Evolutionary conservation across 2,113 vertebrate species (phyloP).

Genomic region (Picathartes gymnocephalus): DNA sequence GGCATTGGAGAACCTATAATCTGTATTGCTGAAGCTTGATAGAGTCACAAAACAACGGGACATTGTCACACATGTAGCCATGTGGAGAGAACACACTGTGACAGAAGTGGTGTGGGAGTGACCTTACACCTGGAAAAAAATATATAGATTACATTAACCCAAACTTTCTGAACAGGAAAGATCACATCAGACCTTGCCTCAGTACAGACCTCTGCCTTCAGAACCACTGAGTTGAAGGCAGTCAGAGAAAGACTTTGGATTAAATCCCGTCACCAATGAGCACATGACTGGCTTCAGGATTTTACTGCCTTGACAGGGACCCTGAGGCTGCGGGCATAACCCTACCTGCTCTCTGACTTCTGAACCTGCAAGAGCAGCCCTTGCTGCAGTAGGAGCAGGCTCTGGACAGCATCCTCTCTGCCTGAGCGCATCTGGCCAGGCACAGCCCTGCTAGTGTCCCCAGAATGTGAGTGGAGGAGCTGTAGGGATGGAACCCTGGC

Average conservation of each 20-base stretch:
- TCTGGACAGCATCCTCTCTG: background rate
- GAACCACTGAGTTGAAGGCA: background rate
- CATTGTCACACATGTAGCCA: background rate
- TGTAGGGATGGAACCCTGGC: background rate
- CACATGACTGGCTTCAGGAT: background rate
- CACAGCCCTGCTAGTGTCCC: accelerated
- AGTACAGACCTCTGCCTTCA: background rate
- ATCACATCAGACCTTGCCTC: background rate
- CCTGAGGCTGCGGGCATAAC: background rate
- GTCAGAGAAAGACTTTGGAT: background rate
- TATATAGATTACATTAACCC: background rate
- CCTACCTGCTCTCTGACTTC: background rate
- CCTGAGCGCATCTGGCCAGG: accelerated
- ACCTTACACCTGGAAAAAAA: background rate
- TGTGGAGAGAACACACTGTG: background rate
- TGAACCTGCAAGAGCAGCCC: background rate
- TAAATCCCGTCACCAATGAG: background rate
- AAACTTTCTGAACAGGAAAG: background rate
- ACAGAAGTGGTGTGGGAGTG: background rate
- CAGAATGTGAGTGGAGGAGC: background rate
- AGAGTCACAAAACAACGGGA: background rate
- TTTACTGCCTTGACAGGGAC: background rate
- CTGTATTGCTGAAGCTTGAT: background rate
- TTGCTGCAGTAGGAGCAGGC: accelerated
- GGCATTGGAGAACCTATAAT: background rate